Conservation (phyloP, 2,113 vertebrate species). For the Protobothrops mucrosquamatus region DNA sequence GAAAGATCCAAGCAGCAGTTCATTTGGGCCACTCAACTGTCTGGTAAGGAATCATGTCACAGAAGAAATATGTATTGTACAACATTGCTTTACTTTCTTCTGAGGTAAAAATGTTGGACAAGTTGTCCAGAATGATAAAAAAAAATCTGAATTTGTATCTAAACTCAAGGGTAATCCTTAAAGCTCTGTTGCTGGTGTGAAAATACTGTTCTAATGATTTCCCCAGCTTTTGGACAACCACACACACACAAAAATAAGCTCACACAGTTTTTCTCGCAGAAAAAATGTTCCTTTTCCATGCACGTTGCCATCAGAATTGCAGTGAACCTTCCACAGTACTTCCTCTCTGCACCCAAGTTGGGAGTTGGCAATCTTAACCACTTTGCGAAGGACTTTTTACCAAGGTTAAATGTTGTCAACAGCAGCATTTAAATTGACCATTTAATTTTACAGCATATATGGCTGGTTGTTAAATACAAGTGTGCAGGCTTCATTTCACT, state of each 20-base stretch:
- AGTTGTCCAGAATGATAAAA: constrained; percentile 1
- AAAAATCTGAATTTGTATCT: constrained; percentile 28
- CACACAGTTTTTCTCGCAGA: not conserved
- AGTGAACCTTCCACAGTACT: not conserved
- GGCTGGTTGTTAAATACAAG: not conserved
- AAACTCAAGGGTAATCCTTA: constrained; percentile 45
- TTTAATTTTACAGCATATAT: not conserved
- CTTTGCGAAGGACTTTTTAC: not conserved
- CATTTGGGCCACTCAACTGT: not conserved
- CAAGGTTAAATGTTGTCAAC: not conserved
- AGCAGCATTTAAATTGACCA: not conserved
- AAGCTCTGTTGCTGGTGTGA: constrained; percentile 36
- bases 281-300: not conserved
- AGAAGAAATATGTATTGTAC: not conserved
- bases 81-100: not conserved
- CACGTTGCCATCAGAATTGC: not conserved
- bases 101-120: constrained; percentile 11
- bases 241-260: not conserved
- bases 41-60: not conserved
- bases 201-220: constrained; percentile 10
- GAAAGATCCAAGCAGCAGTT: not conserved
- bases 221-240: not conserved
- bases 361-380: not conserved
- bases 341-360: not conserved
- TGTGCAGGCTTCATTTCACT: not conserved